A percentile compares a stretch with the other conserved stretches of the same genome.
phyloP scores from a whole-genome alignment of 53 echinoderm and acorn worm species.

The Stichopus horrens region DNA sequence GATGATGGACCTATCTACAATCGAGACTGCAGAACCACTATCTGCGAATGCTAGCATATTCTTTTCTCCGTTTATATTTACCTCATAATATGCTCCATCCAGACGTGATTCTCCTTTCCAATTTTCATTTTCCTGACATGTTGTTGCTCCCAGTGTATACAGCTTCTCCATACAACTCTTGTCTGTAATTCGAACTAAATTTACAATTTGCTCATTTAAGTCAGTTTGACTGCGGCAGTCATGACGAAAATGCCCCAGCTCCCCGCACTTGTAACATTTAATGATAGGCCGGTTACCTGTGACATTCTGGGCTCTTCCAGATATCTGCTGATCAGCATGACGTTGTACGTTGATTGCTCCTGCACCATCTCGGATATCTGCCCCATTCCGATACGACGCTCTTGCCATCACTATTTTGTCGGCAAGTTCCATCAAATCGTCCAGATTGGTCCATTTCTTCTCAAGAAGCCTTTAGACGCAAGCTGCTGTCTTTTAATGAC shows the following conservation, averaged over 20 bases:
- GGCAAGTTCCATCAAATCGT: neutral
- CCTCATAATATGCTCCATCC: neutral
- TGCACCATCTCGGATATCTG: neutral
- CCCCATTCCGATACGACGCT: neutral
- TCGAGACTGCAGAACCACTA: neutral
- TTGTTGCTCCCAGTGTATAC: neutral
- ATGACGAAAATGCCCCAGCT: slow-evolving; percentile 14
- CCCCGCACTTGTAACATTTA: neutral
- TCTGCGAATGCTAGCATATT: neutral
- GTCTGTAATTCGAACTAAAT: too few relatives aligned
- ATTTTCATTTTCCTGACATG: neutral
- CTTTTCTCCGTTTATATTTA: neutral
- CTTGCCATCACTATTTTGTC: slow-evolving; percentile 1
- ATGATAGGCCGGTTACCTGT: neutral
- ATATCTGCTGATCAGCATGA: neutral
- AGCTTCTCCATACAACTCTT: neutral
- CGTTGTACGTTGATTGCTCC: neutral
- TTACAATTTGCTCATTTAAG: too few relatives aligned
- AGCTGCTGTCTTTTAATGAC: slow-evolving; percentile 1
- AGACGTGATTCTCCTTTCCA: neutral
- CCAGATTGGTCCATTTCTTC: neutral
- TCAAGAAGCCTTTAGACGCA: slow-evolving; percentile 21
- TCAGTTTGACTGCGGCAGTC: neutral
- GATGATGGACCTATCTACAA: too few relatives aligned
- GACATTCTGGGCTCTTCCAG: neutral